phyloP scores from a whole-genome alignment of 2,113 vertebrate species.

The Peromyscus leucopus region DNA sequence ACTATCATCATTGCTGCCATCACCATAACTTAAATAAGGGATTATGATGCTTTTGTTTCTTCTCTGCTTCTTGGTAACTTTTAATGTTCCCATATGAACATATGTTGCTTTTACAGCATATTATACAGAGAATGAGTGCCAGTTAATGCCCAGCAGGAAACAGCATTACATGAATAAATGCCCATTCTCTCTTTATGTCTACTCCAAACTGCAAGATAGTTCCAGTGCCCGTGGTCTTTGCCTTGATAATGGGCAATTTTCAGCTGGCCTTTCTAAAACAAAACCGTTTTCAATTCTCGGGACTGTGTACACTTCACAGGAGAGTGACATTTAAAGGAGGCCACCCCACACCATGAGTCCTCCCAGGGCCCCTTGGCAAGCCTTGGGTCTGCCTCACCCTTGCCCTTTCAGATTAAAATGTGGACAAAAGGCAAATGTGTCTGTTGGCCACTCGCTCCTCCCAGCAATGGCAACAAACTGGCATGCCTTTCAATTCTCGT shows the following conservation, averaged over 20 bases:
- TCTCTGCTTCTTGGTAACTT: not conserved
- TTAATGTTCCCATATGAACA: fast-evolving
- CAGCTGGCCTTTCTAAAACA: not conserved
- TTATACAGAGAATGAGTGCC: not conserved
- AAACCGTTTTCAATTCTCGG: not conserved
- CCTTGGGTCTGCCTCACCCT: not conserved
- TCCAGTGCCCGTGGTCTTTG: not conserved
- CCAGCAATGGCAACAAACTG: too few species aligned
- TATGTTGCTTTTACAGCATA: not conserved
- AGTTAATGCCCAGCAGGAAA: not conserved
- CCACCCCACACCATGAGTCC: fast-evolving
- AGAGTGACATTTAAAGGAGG: not conserved
- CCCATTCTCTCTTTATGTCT: not conserved
- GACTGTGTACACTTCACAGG: not conserved
- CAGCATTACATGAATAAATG: not conserved
- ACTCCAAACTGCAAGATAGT: fast-evolving
- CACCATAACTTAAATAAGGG: not conserved
- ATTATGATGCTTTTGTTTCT: not conserved
- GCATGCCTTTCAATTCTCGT: not conserved
- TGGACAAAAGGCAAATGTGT: not conserved
- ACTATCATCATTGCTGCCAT: not conserved
- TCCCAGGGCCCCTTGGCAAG: not conserved
- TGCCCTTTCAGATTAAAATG: not conserved
- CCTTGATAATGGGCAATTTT: too few species aligned
- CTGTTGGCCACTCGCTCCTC: not conserved